Evolutionary conservation across 2,113 vertebrate species (phyloP), one percentile per base, ranked within the genome.

Genomic region (Perca flavescens): DNA sequence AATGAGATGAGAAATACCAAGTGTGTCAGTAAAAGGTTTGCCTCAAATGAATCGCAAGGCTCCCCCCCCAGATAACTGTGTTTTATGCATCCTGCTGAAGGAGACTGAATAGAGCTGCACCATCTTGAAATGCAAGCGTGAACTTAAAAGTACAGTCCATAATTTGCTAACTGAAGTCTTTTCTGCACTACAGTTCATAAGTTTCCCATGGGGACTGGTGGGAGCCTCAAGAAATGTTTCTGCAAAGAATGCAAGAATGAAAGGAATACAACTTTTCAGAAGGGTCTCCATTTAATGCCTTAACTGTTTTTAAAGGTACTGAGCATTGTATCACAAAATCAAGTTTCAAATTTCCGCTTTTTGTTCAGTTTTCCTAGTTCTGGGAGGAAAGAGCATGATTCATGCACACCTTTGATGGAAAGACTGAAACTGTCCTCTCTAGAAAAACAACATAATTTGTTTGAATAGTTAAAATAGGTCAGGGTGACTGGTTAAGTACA

Each of bases 1-100:
- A 94, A 95, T 91, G 91, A 94, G 89, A 92, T 84, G 87, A 83
- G 88, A 93, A 92, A 93, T 95, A 92, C 89, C 90, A 93, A 91
- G 89, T 85, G 83, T 93, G 88, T 89, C 91, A 91, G 89, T 87
- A 80, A 94, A 93, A 92, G 89, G 85, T 91, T 89, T 91, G 87
- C 77, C 87, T 91, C 72, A 82, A 90, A 92, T 90, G 80, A 93
- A 93, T 91, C 53, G 77, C 83, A 54, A 78, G 47, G 61, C 14
- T 53, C 22, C 16, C 60, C 36, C 22, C 28, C 64, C 25, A 12
- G 61, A 86, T 73, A 85, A 62, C 47, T 1, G 34, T 74, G 28
- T 84, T 77, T 84, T 65, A 79, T 82, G 65, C 71, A 63, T 47
- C 28, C 31, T 60, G 74, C 78, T 72, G 52, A 85, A 79, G 34